Evolutionary conservation across 1,140 invertebrate species (phyloP), one percentile per base, ranked within the genome.

Genomic region (Rhyacophila brunnea): DNA sequence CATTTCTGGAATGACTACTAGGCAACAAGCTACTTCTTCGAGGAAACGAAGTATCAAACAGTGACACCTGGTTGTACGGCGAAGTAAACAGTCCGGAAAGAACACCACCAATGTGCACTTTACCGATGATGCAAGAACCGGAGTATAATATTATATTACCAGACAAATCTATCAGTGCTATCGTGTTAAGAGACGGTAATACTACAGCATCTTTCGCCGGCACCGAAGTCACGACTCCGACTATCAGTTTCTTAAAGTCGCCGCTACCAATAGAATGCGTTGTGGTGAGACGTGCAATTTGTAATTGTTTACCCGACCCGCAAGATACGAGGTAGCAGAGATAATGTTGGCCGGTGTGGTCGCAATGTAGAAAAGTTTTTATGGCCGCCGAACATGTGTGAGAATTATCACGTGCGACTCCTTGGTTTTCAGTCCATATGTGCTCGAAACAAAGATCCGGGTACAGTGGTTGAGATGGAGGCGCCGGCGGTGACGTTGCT

Each of bases 391-490:
- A 71, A 2, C 69, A 68, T 54, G 67, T 73, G 14, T 79, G 76
- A 0, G 77, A 71, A 14, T 58, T 71, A 72, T 78, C 83, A 69
- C 82, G 74, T 23, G 76, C 65, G 45, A 78, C 71, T n/a, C 74
- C 76, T 38, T 79, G 77, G 60, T 77, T 86, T 68, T 95, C 93
- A 0, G 87, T 90, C 93, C 93, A 96, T 13, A 95, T 77, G 66
- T 92, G 88, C 68, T 96, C 93, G 14, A 96, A 77, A 71, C 92
- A 95, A 46, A 95, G 79, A 65, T 91, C 87, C 1, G 93, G 92
- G 57, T 87, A 87, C 11, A 93, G 74, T 3, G 90, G 89, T 64
- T 89, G 84, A 2, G 85, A 80, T 32, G 83, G 80, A 48, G 74
- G 72, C 0, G 64, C 52, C 17, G 74, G 74, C 2, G 62, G 54